These are phyloP conservation scores for Danio albolineatus DNA, from an alignment of 2,797 vertebrate species.

Conservation along the genomic window DNA sequence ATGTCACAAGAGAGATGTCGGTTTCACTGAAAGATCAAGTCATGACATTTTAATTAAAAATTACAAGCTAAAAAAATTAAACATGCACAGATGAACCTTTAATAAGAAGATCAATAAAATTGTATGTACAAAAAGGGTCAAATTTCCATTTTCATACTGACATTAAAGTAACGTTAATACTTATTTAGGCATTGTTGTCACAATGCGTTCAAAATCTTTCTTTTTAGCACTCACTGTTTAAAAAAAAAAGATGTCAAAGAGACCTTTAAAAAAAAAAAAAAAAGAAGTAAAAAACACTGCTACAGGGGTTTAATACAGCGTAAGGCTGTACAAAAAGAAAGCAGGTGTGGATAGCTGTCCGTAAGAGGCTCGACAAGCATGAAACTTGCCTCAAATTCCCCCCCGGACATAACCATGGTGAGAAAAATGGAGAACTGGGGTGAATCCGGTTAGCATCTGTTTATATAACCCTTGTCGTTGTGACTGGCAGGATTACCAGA, in stretches of 20 bases:
- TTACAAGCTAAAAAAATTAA: background rate
- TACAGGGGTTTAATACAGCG: background rate
- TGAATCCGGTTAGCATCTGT: constrained; percentile 23
- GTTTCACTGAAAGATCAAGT: background rate
- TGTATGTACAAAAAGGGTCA: no score
- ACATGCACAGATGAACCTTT: no score
- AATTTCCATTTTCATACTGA: no score
- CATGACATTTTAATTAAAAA: background rate
- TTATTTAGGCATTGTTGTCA: background rate
- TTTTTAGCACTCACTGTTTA: background rate
- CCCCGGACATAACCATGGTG: background rate
- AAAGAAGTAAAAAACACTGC: constrained; percentile 10
- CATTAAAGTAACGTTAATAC: background rate
- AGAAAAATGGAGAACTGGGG: constrained; percentile 13
- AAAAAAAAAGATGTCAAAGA: background rate
- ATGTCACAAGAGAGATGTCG: background rate
- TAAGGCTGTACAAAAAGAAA: constrained; percentile 2
- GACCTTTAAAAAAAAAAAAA: background rate
- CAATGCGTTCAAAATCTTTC: background rate
- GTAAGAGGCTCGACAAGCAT: constrained; percentile 1
- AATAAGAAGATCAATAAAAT: no score
- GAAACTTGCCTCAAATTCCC: constrained; percentile 1
- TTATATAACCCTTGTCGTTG: constrained; percentile 10
- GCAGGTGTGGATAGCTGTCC: background rate
- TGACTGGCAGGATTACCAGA: constrained; percentile 14